Base-by-base conservation (phyloP, 2,888 invertebrate genomes). In the Phaonia tiefii region DNA sequence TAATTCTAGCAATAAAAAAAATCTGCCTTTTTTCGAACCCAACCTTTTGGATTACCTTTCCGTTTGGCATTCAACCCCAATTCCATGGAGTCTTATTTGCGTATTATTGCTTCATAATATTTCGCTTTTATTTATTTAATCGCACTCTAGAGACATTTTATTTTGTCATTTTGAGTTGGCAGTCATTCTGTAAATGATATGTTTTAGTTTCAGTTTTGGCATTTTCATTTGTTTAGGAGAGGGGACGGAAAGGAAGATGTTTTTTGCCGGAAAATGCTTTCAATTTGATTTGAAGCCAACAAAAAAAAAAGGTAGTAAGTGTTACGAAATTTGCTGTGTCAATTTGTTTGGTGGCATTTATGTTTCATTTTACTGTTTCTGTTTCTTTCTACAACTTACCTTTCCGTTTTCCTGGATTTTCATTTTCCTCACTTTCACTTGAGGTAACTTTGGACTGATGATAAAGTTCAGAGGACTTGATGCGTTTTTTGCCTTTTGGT, bases 401-500 rank as follows among this genome's bases (percentile, higher is more conserved):
- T 91, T 91, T 91, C 86, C 91, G 89, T 84, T 91, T 91, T 83
- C 90, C 89, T 54, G 90, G 89, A 89, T 89, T 91, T 86, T 91
- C 91, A 81, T 87, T 85, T 84, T 91, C 91, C 85, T 89, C 90
- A 83, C 87, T 87, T 85, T 89, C 85, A 44, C 83, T 86, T 75
- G 88, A 87, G 85, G 87, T 87, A 65, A 86, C 88, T 85, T 90
- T 87, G 76, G 89, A 86, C 81, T 89, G 89, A 86, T 89, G 90
- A 87, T 89, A 88, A 77, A 87, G 85, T 85, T 90, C 90, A 51
- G 88, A 88, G 85, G 88, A 88, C 87, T 90, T 89, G 85, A 88
- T 86, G 79, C 89, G 89, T 85, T 89, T 89, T 86, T 89, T 89
- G 74, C 89, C 89, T 88, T 83, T 75, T 72, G 15, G 46, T 22